These are phyloP conservation scores for Cyphomyrus plagiostoma DNA, from an alignment of 2,113 vertebrate genomes.

Conservation along the genomic window DNA sequence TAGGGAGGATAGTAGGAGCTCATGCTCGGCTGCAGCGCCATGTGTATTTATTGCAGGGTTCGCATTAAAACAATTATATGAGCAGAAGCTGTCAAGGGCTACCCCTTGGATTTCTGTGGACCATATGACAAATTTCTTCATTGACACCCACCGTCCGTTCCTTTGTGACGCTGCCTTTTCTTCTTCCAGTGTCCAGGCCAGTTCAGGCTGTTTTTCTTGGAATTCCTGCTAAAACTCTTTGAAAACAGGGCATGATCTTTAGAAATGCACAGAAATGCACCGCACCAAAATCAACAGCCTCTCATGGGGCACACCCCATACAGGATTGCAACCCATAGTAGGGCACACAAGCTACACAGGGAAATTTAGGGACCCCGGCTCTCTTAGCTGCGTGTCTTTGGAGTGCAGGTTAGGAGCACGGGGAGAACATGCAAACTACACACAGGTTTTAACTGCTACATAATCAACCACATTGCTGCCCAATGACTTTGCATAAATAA, in stretches of 20 bases:
- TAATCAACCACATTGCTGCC: neutral
- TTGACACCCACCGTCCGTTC: neutral
- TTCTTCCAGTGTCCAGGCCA: neutral
- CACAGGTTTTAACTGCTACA: neutral
- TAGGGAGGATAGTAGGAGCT: neutral
- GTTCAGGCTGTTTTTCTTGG: conserved; percentile 1
- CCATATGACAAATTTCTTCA: neutral
- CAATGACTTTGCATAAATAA: neutral
- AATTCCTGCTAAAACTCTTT: neutral
- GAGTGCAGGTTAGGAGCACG: neutral
- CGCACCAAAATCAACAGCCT: neutral
- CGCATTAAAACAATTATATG: neutral
- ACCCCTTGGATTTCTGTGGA: neutral
- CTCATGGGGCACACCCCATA: neutral
- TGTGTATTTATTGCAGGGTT: neutral
- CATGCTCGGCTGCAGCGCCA: neutral
- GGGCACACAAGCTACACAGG: neutral
- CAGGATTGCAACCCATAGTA: neutral
- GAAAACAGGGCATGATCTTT: neutral
- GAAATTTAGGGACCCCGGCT: neutral
- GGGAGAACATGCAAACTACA: neutral
- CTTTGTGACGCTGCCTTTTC: neutral
- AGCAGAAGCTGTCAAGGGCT: neutral
- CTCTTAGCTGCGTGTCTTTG: neutral
- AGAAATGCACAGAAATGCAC: neutral